Percentiles rank a stretch among this genome's conserved stretches.
Evolutionary conservation across 2,888 invertebrate species (phyloP).

Genomic region (Petrolisthes cinctipes): DNA sequence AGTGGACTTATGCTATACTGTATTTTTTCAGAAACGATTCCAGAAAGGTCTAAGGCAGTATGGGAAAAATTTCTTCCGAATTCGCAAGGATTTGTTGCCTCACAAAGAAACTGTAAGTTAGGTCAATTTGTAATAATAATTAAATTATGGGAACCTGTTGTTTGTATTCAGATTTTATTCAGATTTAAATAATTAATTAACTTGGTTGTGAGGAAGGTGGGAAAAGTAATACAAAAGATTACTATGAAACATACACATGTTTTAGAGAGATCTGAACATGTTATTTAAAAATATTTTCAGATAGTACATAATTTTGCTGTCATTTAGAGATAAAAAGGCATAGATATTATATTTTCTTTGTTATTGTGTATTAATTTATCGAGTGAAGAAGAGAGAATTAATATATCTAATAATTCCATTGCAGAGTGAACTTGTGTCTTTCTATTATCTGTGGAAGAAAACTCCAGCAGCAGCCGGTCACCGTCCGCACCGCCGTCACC

Average conservation of each 20-base stretch:
- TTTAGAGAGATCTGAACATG: too few relatives aligned
- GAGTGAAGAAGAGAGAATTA: background rate
- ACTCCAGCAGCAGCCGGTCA: conserved; percentile 97
- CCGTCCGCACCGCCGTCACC: conserved; percentile 87
- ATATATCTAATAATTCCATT: conserved; percentile 58
- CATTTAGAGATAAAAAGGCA: background rate
- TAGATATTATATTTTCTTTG: background rate
- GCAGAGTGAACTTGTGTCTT: conserved; percentile 94
- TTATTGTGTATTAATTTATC: too few relatives aligned
- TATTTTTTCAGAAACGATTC: conserved; percentile 83
- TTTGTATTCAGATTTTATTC: too few relatives aligned
- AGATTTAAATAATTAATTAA: too few relatives aligned
- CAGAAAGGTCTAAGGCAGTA: conserved; percentile 97
- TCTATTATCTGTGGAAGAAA: conserved; percentile 99
- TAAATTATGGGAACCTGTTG: too few relatives aligned
- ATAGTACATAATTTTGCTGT: too few relatives aligned
- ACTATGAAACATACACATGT: too few relatives aligned
- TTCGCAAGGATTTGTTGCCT: conserved; percentile 93
- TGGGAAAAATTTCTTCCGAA: conserved; percentile 99
- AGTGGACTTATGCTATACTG: conserved; percentile 48
- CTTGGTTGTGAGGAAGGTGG: too few relatives aligned
- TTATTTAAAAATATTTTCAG: too few relatives aligned
- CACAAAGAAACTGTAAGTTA: conserved; percentile 90
- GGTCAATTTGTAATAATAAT: too few relatives aligned
- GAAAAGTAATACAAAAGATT: too few relatives aligned